Conservation (phyloP, 2,888 invertebrate genomes). For the Tachina grossa region DNA sequence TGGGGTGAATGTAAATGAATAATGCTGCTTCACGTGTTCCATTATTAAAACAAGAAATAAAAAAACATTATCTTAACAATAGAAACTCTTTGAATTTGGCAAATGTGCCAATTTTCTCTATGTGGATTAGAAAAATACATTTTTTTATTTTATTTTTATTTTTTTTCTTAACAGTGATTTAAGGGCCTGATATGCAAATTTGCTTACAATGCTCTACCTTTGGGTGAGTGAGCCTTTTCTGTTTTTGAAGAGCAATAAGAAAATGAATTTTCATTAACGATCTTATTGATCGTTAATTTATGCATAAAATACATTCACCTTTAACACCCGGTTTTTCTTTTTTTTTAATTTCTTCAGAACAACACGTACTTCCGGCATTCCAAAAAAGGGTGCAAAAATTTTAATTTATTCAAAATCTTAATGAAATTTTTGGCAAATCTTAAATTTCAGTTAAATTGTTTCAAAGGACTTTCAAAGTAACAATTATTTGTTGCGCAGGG, state of each 20-base stretch:
- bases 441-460: slow-evolving; percentile 53
- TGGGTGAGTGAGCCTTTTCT: slow-evolving; percentile 48
- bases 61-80: slow-evolving; percentile 44
- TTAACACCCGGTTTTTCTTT: slow-evolving; percentile 70
- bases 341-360: slow-evolving; percentile 19
- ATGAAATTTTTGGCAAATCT: slow-evolving; percentile 58
- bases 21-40: slow-evolving; percentile 63
- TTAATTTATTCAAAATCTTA: slow-evolving; percentile 63
- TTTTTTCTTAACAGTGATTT: slow-evolving; percentile 41
- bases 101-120: slow-evolving; percentile 70
- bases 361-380: slow-evolving; percentile 40
- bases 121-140: slow-evolving; percentile 44
- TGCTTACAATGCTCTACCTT: slow-evolving; percentile 1
- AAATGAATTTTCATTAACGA: slow-evolving; percentile 67
- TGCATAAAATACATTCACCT: slow-evolving; percentile 80
- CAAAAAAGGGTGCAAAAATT: slow-evolving; percentile 56
- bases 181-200: slow-evolving; percentile 69
- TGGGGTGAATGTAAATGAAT: slow-evolving; percentile 44
- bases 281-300: slow-evolving; percentile 82
- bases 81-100: slow-evolving; percentile 39
- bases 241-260: slow-evolving; percentile 15
- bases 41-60: slow-evolving; percentile 51
- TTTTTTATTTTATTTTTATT: not conserved
- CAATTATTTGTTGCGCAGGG: slow-evolving; percentile 34
- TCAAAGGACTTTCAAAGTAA: slow-evolving; percentile 44